Conservation (phyloP, 2,113 vertebrate genomes). For the Chloropsis cyanopogon region DNA sequence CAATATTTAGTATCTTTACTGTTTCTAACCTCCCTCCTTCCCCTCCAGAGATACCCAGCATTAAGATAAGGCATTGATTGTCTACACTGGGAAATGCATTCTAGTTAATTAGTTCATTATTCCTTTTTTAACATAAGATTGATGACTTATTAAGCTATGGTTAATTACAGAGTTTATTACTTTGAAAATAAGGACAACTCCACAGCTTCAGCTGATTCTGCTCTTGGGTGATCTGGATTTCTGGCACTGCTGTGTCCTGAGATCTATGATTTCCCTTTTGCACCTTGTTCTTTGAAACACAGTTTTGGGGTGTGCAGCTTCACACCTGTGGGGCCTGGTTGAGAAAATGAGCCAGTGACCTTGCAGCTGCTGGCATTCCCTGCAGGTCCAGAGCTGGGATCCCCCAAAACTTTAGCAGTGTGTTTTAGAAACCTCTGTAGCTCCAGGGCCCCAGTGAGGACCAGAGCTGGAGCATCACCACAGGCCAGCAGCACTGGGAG, state of each 20-base stretch:
- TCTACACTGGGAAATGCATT: constrained; percentile 46
- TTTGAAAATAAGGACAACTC: constrained; percentile 39
- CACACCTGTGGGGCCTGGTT: no score
- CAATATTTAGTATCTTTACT: constrained; percentile 52
- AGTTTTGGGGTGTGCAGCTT: not conserved
- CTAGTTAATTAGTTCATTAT: constrained; percentile 62
- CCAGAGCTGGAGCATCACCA: not conserved
- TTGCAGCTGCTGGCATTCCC: not conserved
- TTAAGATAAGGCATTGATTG: constrained; percentile 75
- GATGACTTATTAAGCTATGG: constrained; percentile 69
- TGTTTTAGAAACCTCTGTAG: not conserved
- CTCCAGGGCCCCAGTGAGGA: rapidly evolving
- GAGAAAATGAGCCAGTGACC: not conserved
- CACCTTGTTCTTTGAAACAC: not conserved
- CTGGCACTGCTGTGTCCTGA: no score
- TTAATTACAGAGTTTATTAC: constrained; percentile 73
- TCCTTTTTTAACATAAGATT: constrained; percentile 63
- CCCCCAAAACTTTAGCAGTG: not conserved
- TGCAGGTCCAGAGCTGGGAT: not conserved
- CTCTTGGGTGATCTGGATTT: not conserved
- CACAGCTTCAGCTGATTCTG: not conserved
- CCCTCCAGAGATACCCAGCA: constrained; percentile 8
- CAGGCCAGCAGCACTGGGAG: not conserved
- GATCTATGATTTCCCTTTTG: not conserved
- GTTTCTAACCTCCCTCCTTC: constrained; percentile 43